A percentile compares a stretch with the other conserved stretches of the same genome.
phyloP scores from a whole-genome alignment of 2,888 invertebrate genomes.

The Aleiodes alternator region DNA sequence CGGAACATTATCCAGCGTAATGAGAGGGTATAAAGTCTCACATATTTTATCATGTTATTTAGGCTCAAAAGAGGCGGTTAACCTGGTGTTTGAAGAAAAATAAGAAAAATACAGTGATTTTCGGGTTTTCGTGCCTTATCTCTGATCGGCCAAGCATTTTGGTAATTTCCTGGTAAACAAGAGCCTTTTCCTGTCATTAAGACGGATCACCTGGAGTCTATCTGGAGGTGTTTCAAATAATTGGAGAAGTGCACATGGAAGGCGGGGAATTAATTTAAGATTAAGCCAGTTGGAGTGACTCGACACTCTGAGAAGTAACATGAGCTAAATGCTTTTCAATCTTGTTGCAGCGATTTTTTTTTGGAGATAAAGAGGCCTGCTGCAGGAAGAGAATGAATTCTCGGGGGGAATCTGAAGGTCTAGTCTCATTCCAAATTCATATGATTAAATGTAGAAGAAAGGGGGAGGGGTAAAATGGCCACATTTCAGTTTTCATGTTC shows the following conservation, averaged over 20 bases:
- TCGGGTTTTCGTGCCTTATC: constrained; percentile 19
- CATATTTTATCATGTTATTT: constrained; percentile 17
- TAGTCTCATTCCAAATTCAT: too few relatives aligned
- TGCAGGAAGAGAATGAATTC: too few relatives aligned
- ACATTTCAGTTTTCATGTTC: too few relatives aligned
- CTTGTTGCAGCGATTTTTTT: neutral
- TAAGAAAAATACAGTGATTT: neutral
- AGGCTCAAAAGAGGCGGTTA: neutral
- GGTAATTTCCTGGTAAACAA: constrained; percentile 45
- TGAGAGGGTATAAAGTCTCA: constrained; percentile 7
- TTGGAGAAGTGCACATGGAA: constrained; percentile 30
- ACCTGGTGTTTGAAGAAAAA: too few relatives aligned
- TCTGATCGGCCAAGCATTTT: constrained; percentile 29
- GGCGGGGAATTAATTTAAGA: constrained; percentile 36
- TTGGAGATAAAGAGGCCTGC: constrained; percentile 1
- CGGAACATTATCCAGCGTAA: constrained; percentile 35
- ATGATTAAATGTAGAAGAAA: neutral
- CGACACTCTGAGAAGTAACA: neutral
- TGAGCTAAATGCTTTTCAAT: neutral
- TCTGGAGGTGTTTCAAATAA: constrained; percentile 38
- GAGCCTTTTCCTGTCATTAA: constrained; percentile 41
- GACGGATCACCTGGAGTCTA: constrained; percentile 32
- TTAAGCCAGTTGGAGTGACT: constrained; percentile 27
- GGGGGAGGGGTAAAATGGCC: too few relatives aligned
- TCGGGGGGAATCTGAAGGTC: too few relatives aligned